These are phyloP conservation scores for Felis chaus DNA, from an alignment of 2,113 vertebrate genomes.

Conservation along the genomic window DNA sequence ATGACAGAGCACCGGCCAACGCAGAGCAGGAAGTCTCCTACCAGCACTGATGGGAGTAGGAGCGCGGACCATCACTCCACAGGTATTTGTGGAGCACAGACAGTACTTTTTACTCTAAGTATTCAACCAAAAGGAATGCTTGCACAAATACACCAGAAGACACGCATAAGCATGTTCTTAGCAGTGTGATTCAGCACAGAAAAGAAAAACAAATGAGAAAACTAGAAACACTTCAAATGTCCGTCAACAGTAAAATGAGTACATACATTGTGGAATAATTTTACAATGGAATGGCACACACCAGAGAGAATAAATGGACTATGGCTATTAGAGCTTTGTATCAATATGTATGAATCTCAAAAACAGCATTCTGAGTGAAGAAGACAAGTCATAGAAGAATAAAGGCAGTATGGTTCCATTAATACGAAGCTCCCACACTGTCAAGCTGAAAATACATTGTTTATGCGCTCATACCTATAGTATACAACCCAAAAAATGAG, in stretches of 20 bases:
- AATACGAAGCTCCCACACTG: not conserved
- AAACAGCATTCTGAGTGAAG: not conserved
- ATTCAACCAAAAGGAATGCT: not conserved
- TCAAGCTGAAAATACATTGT: not conserved
- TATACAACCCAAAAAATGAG: not conserved
- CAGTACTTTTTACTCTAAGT: not conserved
- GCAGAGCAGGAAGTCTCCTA: not conserved
- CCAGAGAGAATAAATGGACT: not conserved
- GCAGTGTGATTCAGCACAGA: not conserved
- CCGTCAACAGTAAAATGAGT: not conserved
- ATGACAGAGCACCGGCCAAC: not conserved
- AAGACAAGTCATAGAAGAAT: not conserved
- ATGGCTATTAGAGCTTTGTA: no score
- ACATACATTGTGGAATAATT: not conserved
- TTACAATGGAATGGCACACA: not conserved
- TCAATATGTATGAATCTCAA: not conserved
- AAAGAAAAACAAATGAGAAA: not conserved
- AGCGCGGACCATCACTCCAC: not conserved
- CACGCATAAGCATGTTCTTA: not conserved
- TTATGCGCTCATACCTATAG: not conserved
- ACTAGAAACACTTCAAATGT: not conserved
- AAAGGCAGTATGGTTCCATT: not conserved
- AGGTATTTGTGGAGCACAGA: not conserved
- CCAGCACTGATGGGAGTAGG: no score
- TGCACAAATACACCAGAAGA: not conserved